Evolutionary conservation across 1,140 invertebrate species (phyloP).

Genomic region (Dreissena polymorpha): DNA sequence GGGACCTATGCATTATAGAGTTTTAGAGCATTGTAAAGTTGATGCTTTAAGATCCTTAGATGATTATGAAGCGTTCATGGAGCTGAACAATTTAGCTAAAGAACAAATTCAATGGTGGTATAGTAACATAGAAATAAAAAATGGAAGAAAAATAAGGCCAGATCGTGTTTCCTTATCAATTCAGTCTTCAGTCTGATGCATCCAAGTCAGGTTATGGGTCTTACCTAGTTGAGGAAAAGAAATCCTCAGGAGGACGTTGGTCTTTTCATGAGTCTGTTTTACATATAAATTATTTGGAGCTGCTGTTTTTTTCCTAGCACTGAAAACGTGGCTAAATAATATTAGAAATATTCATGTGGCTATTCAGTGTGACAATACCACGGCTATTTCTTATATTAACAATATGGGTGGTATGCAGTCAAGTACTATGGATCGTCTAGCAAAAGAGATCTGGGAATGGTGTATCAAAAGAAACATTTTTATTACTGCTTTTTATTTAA

Average conservation of each 20-base stretch:
- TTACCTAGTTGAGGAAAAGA: background rate
- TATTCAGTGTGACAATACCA: slow-evolving; percentile 21
- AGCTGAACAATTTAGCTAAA: background rate
- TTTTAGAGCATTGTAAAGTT: background rate
- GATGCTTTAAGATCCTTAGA: background rate
- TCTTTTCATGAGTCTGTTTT: background rate
- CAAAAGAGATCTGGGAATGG: slow-evolving; percentile 38
- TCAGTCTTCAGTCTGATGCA: slow-evolving; percentile 12
- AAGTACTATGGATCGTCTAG: background rate
- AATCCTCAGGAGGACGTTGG: slow-evolving; percentile 8
- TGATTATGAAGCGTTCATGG: background rate
- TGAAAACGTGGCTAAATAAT: background rate
- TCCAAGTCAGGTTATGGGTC: slow-evolving; percentile 13
- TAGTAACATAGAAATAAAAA: slow-evolving; percentile 9
- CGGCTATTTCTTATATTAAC: slow-evolving; percentile 52
- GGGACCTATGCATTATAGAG: slow-evolving; percentile 7
- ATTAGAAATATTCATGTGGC: slow-evolving; percentile 12
- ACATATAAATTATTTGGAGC: slow-evolving; percentile 33
- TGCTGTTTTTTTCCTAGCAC: slow-evolving; percentile 8
- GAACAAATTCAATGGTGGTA: slow-evolving; percentile 8
- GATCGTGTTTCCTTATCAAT: background rate
- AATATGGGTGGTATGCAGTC: slow-evolving; percentile 39
- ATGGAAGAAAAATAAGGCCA: slow-evolving; percentile 16
- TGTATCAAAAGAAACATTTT: slow-evolving; percentile 50
- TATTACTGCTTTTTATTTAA: slow-evolving; percentile 33